phyloP scores from a whole-genome alignment of 2,888 invertebrate genomes.

The Tuta absoluta region DNA sequence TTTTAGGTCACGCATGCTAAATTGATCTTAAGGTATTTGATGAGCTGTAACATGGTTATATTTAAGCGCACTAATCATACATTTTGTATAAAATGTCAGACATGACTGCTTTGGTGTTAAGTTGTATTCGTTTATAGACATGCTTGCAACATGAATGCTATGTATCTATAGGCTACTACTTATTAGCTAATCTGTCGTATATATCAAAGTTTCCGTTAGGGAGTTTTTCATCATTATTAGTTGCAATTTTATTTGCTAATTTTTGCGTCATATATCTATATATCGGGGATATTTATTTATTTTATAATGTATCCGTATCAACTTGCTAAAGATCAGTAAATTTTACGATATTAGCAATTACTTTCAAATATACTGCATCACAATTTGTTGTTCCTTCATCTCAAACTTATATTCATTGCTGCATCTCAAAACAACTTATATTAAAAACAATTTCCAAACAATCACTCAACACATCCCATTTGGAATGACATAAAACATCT shows the following conservation, averaged over 20 bases:
- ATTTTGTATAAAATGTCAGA: constrained; percentile 13
- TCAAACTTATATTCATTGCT: background rate
- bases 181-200: too few species aligned
- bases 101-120: background rate
- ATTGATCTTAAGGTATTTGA: constrained; percentile 3
- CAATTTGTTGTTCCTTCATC: background rate
- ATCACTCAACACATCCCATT: constrained; percentile 47
- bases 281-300: too few species aligned
- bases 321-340: too few species aligned
- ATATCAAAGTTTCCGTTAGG: too few species aligned
- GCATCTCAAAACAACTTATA: constrained; percentile 15
- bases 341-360: too few species aligned
- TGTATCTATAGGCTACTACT: too few species aligned
- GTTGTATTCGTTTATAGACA: background rate
- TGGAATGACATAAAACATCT: constrained; percentile 50
- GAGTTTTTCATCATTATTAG: too few species aligned
- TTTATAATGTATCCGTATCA: too few species aligned
- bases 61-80: background rate
- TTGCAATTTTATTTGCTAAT: too few species aligned
- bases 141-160: background rate
- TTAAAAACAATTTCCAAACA: constrained; percentile 35
- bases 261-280: too few species aligned
- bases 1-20: constrained; percentile 17
- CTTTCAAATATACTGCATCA: too few species aligned
- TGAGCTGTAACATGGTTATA: background rate